Evolutionary conservation across 2,888 invertebrate species (phyloP).

Genomic region (Lasioglossum figueresi): DNA sequence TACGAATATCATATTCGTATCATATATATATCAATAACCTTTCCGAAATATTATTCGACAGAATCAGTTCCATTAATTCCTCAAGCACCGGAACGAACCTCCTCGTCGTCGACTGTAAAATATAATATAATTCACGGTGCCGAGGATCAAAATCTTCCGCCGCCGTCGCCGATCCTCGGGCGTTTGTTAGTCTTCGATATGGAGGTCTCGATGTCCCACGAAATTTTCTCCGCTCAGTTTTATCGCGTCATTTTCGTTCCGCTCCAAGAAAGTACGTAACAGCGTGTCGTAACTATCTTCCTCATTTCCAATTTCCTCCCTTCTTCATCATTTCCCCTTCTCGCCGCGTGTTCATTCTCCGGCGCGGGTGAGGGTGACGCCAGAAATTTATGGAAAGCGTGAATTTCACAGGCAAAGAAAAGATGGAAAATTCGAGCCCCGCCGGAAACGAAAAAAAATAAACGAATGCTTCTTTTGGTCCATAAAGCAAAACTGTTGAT

Average conservation of each 20-base stretch:
- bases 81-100: not conserved
- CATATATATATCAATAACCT: not conserved
- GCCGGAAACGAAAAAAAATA: not conserved
- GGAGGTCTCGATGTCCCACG: conserved; percentile 7
- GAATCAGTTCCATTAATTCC: not conserved
- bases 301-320: conserved; percentile 54
- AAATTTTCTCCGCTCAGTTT: conserved; percentile 31
- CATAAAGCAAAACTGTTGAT: conserved; percentile 65
- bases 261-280: conserved; percentile 27
- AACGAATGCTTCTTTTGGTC: conserved; percentile 27
- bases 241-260: conserved; percentile 25
- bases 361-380: conserved; percentile 13
- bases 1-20: not conserved
- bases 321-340: conserved; percentile 17
- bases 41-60: not conserved
- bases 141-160: not conserved
- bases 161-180: not conserved
- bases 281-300: conserved; percentile 47
- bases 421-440: conserved; percentile 9
- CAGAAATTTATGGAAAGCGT: conserved; percentile 54
- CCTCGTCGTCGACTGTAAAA: not conserved
- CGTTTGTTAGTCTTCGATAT: conserved; percentile 8
- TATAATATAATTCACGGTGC: not conserved
- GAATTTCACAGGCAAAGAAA: conserved; percentile 39
- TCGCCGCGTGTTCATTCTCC: conserved; percentile 2